Conservation (phyloP, 2,113 vertebrate species). For the Tetraodon nigroviridis region DNA sequence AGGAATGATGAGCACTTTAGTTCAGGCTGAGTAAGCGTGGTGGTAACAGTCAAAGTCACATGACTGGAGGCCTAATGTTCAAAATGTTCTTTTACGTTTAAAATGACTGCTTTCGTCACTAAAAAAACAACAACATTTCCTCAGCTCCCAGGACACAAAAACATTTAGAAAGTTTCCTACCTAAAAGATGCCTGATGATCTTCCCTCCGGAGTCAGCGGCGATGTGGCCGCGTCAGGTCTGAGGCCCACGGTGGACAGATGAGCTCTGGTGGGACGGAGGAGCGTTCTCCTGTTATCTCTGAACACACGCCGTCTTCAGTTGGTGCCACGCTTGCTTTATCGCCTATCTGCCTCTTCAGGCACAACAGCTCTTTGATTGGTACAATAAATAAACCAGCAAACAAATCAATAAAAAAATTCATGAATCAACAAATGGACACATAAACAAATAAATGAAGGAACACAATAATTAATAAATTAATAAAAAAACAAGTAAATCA, state of each 20-base stretch:
- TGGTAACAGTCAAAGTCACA: slow-evolving; percentile 35
- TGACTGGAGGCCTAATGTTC: slow-evolving; percentile 12
- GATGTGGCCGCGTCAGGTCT: slow-evolving; percentile 19
- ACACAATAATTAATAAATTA: too few relatives aligned
- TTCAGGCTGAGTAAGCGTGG: slow-evolving; percentile 51
- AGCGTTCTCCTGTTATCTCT: slow-evolving; percentile 47
- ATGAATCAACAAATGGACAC: not conserved
- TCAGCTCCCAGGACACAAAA: too few relatives aligned
- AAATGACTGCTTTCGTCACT: too few relatives aligned
- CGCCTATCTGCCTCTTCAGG: slow-evolving; percentile 53
- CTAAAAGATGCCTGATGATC: slow-evolving; percentile 1
- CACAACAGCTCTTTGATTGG: slow-evolving; percentile 12
- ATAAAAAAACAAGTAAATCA: too few relatives aligned
- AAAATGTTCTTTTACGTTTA: too few relatives aligned
- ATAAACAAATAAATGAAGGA: not conserved
- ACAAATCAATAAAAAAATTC: too few relatives aligned
- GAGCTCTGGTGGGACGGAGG: slow-evolving; percentile 7
- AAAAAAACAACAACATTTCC: too few relatives aligned
- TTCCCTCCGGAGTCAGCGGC: slow-evolving; percentile 52
- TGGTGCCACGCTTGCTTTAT: slow-evolving; percentile 7
- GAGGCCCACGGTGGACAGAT: slow-evolving; percentile 27
- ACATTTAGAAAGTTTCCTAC: not conserved
- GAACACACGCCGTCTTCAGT: slow-evolving; percentile 38
- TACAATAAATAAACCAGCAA: too few relatives aligned
- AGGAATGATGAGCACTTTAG: slow-evolving; percentile 48